Base-by-base conservation (phyloP, 1,140 invertebrate species). In the Saccostrea echinata region DNA sequence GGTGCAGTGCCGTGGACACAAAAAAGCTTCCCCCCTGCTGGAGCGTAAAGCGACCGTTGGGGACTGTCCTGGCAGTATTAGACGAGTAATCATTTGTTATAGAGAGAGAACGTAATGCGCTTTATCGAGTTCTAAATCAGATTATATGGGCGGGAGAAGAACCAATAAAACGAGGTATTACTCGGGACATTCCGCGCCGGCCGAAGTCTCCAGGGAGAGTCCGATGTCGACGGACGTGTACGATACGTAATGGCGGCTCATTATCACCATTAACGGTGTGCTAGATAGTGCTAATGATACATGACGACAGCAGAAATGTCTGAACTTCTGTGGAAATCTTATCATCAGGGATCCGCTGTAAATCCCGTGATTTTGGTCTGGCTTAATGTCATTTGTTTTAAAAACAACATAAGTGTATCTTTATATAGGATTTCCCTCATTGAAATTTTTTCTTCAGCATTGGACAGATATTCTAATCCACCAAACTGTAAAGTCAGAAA, bases 151-250 rank as follows among this genome's bases (percentile, higher is more conserved):
- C 81, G 81, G 81, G 81, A 52, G 81, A 51, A 83, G 81, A 53
- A 52, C 81, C 81, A 83, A 83, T 83, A 83, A 83, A 83, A n/a
- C n/a, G 21, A n/a, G 81, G 81, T 52, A 83, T 83, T 83, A 83
- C 43, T 51, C 21, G 52, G 81, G 81, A 53, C 81, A 83, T 83
- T 83, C 35, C 43, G 35, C 35, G 43, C 35, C 52, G 81, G 52
- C 27, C 81, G 0, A 12, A 12, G 52, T 83, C 81, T 83, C 81
- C 81, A 12, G 81, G 81, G 81, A 83, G 43, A 83, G 81, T 83
- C 52, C 43, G 18, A 51, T 83, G 35, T 51, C 81, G 52, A 11
- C 35, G 43, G 43, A 83, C 21, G 52, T 51, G 35, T 51, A 52
- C 35, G 35, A 12, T 83, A 83, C 52, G 81, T 83, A 83, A 83